Conservation (phyloP, 2,113 vertebrate genomes). For the Sclerurus mexicanus region DNA sequence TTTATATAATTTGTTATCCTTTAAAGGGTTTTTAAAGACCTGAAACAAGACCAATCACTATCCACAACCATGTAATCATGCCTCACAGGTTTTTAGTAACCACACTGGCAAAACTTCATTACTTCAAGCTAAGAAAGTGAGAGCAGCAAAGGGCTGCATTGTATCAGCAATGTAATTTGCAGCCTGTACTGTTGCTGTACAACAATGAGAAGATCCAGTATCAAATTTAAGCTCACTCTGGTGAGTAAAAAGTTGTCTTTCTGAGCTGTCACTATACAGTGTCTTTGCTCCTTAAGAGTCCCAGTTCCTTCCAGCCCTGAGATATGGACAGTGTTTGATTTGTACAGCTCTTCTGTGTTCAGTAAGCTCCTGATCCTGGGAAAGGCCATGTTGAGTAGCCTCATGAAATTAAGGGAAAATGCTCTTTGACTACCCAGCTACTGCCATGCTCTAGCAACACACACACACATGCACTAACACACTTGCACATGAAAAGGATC, state of each 20-base stretch:
- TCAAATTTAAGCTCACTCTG: neutral
- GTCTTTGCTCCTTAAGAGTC: neutral
- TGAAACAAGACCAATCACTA: neutral
- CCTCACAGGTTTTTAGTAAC: neutral
- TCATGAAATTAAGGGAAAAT: neutral
- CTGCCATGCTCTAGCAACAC: neutral
- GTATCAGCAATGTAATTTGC: neutral
- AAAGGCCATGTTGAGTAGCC: neutral
- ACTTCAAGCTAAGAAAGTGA: neutral
- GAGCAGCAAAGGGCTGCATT: neutral
- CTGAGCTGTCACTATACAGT: neutral
- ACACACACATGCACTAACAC: fast-evolving
- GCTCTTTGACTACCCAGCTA: neutral
- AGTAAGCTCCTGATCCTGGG: neutral
- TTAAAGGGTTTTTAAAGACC: neutral
- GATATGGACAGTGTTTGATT: neutral
- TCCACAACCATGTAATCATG: neutral
- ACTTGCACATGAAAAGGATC: fast-evolving
- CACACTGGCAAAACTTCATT: neutral
- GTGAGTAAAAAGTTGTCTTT: neutral
- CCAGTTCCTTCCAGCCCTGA: neutral
- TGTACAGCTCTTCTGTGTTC: neutral
- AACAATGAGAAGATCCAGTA: neutral
- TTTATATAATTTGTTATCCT: neutral
- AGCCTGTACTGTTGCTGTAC: neutral